Base-by-base conservation (phyloP, 2,888 invertebrate species). In the Sinohyriopsis cumingii region DNA sequence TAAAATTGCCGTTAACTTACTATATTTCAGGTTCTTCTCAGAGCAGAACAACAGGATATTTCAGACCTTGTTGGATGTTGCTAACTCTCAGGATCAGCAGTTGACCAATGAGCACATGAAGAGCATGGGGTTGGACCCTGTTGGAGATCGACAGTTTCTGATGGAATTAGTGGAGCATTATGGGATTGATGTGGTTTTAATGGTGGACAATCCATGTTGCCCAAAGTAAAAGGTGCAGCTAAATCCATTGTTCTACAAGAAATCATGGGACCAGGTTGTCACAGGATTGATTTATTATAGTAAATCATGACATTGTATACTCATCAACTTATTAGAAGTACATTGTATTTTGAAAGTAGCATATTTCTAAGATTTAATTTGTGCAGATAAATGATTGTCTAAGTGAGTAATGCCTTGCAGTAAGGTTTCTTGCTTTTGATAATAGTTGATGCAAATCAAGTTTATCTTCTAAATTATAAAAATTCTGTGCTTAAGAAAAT, bases 151-250 rank as follows among this genome's bases (percentile, higher is more conserved):
- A 55, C 80, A 85, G 22, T 90, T 90, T 75, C 84, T 90, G 19
- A 89, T 89, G 86, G 89, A 90, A 71, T 82, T 90, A 55, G 86
- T 89, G 28, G 90, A 90, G 79, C 87, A 86, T 68, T 90, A 90
- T 83, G 89, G 89, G 70, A 89, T 90, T 63, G 90, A 90, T 80
- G 89, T 90, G 45, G 86, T 89, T 25, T 83, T 90, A 20, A 85
- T 88, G 84, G 87, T 88, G 19, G 90, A 90, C 73, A 89, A 89
- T 73, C 89, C 90, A 9, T 90, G 90, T 76, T 90, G 90, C 78
- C 89, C 89, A 6, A 87, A 85, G 69, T 89, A 69, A 75, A 22
- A 19, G 65, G 18, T 20, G 25, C 20, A 61, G n/a, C n/a, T 62
- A 12, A 24, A 12, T 22, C 7, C 33, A 62, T 1, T 18, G n/a